These are phyloP conservation scores for Pangasius sanitwongsei DNA, from an alignment of 2,797 vertebrate species.

Conservation along the genomic window DNA sequence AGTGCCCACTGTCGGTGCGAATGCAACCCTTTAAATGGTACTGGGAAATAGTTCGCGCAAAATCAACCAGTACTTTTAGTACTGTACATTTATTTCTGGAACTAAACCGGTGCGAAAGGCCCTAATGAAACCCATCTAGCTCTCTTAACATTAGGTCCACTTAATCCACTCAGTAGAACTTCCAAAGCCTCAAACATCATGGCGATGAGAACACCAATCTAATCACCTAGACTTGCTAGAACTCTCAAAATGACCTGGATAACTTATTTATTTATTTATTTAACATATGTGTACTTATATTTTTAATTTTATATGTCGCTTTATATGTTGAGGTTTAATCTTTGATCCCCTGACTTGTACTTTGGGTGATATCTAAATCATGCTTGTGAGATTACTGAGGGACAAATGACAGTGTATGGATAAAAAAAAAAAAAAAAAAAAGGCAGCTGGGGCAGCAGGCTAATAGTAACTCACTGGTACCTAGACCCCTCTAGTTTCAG, in stretches of 20 bases:
- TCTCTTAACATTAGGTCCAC: not conserved
- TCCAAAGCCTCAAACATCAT: not conserved
- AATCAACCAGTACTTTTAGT: no score
- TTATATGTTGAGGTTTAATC: not conserved
- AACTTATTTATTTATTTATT: not conserved
- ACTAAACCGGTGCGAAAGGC: no score
- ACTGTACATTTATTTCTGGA: no score
- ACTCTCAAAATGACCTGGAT: no score
- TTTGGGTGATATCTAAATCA: no score
- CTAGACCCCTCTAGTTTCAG: not conserved
- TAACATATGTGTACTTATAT: not conserved
- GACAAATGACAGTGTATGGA: not conserved
- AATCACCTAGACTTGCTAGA: not conserved
- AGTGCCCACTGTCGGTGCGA: no score
- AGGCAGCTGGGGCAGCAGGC: not conserved
- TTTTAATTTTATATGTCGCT: not conserved
- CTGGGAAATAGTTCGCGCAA: no score
- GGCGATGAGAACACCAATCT: not conserved
- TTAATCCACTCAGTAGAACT: not conserved
- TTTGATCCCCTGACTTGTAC: no score
- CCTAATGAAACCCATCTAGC: not conserved
- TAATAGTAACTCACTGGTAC: not conserved
- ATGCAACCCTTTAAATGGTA: no score
- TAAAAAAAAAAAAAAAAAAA: not conserved
- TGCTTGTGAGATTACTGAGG: not conserved